Evolutionary conservation across 1,140 invertebrate species (phyloP), one percentile per base, ranked within the genome.

Genomic region (Nomia melanderi): DNA sequence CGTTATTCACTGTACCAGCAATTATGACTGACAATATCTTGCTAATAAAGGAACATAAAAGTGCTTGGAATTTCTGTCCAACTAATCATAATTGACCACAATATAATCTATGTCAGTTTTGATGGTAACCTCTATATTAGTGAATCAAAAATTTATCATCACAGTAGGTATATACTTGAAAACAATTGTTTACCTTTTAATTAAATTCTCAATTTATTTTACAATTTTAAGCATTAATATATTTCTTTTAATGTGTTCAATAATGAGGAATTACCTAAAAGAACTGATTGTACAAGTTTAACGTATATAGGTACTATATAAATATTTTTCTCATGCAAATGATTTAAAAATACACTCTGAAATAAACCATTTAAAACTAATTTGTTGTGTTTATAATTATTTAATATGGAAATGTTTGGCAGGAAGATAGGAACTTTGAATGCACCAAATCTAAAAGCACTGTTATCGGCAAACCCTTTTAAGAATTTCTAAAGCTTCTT

Each of bases 401-500:
- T n/a, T 14, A 31, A 47, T 57, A 47, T 47, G 12, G 8, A 69
- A 33, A 36, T 62, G 17, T 27, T 39, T 36, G 44, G 33, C 9
- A 25, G 14, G 20, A 1, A 12, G 9, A 31, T 5, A 47, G 4
- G 14, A 71, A 44, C 9, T 41, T 36, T 41, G 33, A 31, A 71
- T 41, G 47, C 41, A 56, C 9, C 33, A 54, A 14, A 27, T 11
- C 33, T 53, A 41, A 71, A 77, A 27, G 17, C 64, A 75, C 27
- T 54, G 65, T 7, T 54, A 73, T 65, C 63, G 29, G 47, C 54
- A 63, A 27, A 75, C 29, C 31, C 65, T 44, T 65, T 81, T 65
- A 23, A 73, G 23, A 57, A 62, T 63, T 50, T 81, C 20, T 56
- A 31, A 1, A 53, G 31, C 53, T 72, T 81, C 67, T 56, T 66